phyloP scores from a whole-genome alignment of 1,140 invertebrate species.

The Drosophila takahashii region DNA sequence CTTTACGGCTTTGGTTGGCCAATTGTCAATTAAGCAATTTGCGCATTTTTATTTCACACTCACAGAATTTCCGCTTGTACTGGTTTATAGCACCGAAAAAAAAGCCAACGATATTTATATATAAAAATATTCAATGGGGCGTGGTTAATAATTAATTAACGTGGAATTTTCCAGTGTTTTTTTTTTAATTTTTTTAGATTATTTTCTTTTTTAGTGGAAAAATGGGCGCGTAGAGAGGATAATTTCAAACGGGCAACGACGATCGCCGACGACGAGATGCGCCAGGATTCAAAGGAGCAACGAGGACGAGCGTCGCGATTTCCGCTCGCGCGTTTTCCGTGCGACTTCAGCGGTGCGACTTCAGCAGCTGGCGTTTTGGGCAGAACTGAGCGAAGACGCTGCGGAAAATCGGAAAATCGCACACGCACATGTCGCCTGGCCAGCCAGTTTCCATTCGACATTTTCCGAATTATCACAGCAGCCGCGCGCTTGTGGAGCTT shows the following conservation, averaged over 20 bases:
- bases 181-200: neutral
- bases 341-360: conserved; percentile 59
- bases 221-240: neutral
- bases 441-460: conserved; percentile 23
- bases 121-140: neutral
- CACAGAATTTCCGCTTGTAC: conserved; percentile 15
- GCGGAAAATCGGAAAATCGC: conserved; percentile 23
- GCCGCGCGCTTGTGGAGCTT: conserved; percentile 57
- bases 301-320: conserved; percentile 36
- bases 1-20: conserved; percentile 16
- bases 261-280: conserved; percentile 22
- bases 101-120: neutral
- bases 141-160: conserved; percentile 8
- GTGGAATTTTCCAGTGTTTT: neutral
- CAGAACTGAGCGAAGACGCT: conserved; percentile 59
- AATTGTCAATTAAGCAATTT: conserved; percentile 48
- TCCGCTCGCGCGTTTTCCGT: conserved; percentile 46
- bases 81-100: conserved; percentile 26
- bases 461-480: conserved; percentile 57
- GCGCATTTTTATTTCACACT: conserved; percentile 26
- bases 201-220: neutral
- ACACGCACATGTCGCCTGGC: conserved; percentile 31
- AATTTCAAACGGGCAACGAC: conserved; percentile 22
- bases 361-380: conserved; percentile 72
- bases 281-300: conserved; percentile 29